Conservation (phyloP, 2,888 invertebrate species). For the Ormia ochracea region DNA sequence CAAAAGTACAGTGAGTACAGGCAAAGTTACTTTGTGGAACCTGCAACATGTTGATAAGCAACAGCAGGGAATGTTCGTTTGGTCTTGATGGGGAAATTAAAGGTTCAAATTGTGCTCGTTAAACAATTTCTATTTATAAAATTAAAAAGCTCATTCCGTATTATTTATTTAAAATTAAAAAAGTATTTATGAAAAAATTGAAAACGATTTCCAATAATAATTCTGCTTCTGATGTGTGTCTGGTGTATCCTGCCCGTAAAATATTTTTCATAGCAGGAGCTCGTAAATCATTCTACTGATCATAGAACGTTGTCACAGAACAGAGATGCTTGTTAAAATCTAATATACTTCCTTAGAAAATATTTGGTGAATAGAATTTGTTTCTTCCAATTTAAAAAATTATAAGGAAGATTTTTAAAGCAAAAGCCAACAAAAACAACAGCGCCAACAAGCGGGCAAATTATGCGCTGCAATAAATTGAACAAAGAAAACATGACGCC, state of each 20-base stretch:
- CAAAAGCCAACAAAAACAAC: too few species aligned
- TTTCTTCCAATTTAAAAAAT: not conserved
- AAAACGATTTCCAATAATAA: too few species aligned
- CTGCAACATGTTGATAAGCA: slow-evolving; percentile 36
- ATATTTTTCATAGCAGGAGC: too few species aligned
- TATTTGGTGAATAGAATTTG: not conserved
- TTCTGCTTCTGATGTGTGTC: too few species aligned
- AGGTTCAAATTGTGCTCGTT: not conserved
- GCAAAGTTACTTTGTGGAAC: not conserved
- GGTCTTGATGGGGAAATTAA: not conserved
- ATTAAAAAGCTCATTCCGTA: too few species aligned
- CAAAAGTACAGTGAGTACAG: not conserved
- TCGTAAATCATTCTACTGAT: too few species aligned
- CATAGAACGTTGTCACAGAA: not conserved
- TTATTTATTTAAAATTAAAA: too few species aligned
- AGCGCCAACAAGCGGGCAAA: not conserved
- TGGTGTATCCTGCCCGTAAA: too few species aligned
- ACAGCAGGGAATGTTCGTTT: not conserved
- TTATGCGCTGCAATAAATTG: slow-evolving; percentile 35
- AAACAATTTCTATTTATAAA: too few species aligned
- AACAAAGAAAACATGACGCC: slow-evolving; percentile 45
- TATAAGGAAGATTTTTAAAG: not conserved
- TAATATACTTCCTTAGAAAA: not conserved
- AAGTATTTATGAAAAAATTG: too few species aligned
- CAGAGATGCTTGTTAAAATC: not conserved